These are phyloP conservation scores for Thalassarche chlororhynchos DNA, from an alignment of 2,113 vertebrate species.

Conservation along the genomic window DNA sequence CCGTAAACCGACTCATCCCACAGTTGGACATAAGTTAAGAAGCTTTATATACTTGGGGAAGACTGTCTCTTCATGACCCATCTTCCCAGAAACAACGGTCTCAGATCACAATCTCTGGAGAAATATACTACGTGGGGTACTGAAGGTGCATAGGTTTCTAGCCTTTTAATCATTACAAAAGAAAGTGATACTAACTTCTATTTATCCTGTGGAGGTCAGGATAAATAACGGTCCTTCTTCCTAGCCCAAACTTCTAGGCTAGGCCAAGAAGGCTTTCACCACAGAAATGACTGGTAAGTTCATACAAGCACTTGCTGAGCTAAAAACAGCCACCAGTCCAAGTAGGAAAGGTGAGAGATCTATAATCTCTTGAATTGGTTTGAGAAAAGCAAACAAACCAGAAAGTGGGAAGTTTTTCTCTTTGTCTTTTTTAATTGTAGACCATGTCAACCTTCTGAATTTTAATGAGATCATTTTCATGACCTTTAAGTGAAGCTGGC, in stretches of 20 bases:
- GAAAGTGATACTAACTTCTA: neutral
- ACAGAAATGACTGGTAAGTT: neutral
- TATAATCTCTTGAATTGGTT: neutral
- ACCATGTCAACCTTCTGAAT: neutral
- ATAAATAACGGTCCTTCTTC: neutral
- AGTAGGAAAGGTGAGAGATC: neutral
- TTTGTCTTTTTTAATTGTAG: neutral
- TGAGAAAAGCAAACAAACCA: neutral
- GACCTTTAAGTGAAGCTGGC: neutral
- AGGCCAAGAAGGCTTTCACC: neutral
- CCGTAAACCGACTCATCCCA: neutral
- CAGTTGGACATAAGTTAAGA: neutral
- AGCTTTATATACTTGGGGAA: neutral
- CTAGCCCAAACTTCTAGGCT: neutral
- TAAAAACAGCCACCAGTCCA: neutral
- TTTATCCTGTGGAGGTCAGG: neutral
- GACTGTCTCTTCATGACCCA: neutral
- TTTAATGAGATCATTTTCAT: neutral
- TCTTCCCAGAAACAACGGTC: neutral
- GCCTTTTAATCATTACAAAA: neutral
- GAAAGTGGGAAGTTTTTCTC: neutral
- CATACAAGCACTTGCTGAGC: neutral
- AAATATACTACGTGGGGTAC: neutral
- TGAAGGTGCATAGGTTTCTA: neutral
- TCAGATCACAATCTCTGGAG: neutral